Evolutionary conservation across 2,888 invertebrate genomes (phyloP).

Genomic region (Entomobrya proxima): DNA sequence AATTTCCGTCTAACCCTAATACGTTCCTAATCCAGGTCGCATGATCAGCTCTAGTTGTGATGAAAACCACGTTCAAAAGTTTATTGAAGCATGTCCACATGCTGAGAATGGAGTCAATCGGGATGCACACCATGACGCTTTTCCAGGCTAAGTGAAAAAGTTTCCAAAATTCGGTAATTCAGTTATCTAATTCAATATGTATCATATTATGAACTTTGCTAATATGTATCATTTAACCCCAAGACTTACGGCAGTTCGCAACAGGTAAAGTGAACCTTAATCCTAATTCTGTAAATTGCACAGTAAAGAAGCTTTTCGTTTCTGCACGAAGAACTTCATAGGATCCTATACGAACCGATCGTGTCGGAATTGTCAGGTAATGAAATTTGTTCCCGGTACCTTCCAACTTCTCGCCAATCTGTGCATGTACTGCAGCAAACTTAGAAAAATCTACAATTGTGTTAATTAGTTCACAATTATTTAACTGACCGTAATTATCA

Average conservation of each 20-base stretch:
- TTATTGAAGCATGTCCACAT: conserved; percentile 88
- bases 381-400: neutral
- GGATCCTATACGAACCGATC: conserved; percentile 90
- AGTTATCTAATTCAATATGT: conserved; percentile 56
- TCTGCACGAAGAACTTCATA: conserved; percentile 82
- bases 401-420: neutral
- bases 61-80: conserved; percentile 86
- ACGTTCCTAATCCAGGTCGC: conserved; percentile 84
- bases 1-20: conserved; percentile 83
- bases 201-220: conserved; percentile 28
- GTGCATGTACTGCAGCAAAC: conserved; percentile 15
- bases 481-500: too few species aligned
- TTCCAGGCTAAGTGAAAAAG: conserved; percentile 79
- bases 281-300: conserved; percentile 80
- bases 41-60: conserved; percentile 85
- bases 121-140: conserved; percentile 82
- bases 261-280: conserved; percentile 78
- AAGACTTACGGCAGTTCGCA: conserved; percentile 76
- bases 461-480: too few species aligned
- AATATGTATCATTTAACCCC: neutral
- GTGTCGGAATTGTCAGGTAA: conserved; percentile 80
- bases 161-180: too few species aligned
- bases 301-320: conserved; percentile 76
- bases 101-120: conserved; percentile 84
- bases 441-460: too few species aligned